Percentiles rank a stretch among this genome's conserved stretches.
Evolutionary conservation across 2,113 vertebrate species (phyloP).

Genomic region (Sterrhoptilus dennistouni): DNA sequence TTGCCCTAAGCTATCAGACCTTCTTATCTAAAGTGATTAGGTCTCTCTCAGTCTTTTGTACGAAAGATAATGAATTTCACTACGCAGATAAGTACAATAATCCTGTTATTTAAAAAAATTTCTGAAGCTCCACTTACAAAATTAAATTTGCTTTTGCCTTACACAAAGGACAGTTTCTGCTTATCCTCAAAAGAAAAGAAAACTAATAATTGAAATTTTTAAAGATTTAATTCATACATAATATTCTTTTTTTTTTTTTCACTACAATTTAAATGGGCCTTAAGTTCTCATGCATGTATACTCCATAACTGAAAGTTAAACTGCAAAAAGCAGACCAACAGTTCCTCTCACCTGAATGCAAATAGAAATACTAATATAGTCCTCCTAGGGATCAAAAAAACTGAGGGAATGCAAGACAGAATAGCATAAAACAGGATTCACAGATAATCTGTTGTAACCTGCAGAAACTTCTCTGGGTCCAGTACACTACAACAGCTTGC

Average conservation of each 20-base stretch:
- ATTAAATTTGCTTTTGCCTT: neutral
- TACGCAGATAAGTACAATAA: neutral
- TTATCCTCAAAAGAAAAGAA: neutral
- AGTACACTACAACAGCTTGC: neutral
- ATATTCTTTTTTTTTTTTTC: neutral
- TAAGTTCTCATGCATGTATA: neutral
- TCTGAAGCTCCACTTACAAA: neutral
- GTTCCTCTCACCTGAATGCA: neutral
- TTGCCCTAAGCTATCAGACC: neutral
- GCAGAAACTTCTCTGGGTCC: neutral
- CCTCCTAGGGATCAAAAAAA: neutral
- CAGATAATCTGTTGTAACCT: neutral
- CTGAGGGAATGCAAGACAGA: neutral
- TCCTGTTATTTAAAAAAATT: neutral
- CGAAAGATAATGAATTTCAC: neutral
- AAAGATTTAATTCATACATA: neutral
- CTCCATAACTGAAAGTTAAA: neutral
- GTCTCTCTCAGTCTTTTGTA: neutral
- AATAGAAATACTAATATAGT: neutral
- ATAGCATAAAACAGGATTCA: neutral
- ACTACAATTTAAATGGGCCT: neutral
- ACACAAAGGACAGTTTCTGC: neutral
- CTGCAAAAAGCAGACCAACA: neutral
- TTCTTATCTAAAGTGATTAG: neutral
- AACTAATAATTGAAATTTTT: neutral